These are phyloP conservation scores for Helicoverpa armigera DNA, from an alignment of 1,140 invertebrate species.

Conservation along the genomic window DNA sequence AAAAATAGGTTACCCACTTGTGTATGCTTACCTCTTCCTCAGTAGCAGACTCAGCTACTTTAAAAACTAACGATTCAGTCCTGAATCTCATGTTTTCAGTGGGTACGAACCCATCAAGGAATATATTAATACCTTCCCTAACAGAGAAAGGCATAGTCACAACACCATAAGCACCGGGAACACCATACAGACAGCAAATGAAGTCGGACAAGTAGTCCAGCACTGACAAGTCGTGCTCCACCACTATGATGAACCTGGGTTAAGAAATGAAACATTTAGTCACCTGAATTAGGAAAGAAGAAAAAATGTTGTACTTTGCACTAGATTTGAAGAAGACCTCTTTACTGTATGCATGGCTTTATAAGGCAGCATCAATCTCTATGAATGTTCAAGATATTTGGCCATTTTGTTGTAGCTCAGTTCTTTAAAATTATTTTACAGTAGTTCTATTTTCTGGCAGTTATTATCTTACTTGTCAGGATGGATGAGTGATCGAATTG, in stretches of 20 bases:
- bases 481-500: slow-evolving; percentile 96
- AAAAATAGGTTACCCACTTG: neutral
- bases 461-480: slow-evolving; percentile 92
- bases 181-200: slow-evolving; percentile 99
- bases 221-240: slow-evolving; percentile 99
- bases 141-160: slow-evolving; percentile 99
- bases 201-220: slow-evolving; percentile 99
- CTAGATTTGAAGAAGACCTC: too few relatives aligned
- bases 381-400: too few relatives aligned
- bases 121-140: slow-evolving; percentile 99
- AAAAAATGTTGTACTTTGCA: too few relatives aligned
- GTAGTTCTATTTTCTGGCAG: too few relatives aligned
- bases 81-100: slow-evolving; percentile 99
- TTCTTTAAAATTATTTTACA: too few relatives aligned
- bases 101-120: slow-evolving; percentile 99
- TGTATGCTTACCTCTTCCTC: slow-evolving; percentile 94
- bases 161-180: slow-evolving; percentile 99
- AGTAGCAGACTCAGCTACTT: slow-evolving; percentile 98
- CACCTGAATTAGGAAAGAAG: neutral
- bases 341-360: too few relatives aligned
- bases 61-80: slow-evolving; percentile 98
- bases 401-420: too few relatives aligned
- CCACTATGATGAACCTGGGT: slow-evolving; percentile 98
- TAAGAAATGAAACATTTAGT: slow-evolving; percentile 47
- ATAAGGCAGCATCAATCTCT: too few relatives aligned